A percentile compares a stretch with the other conserved stretches of the same genome.
Evolutionary conservation across 2,797 vertebrate species (phyloP).

Genomic region (Microhierax caerulescens): DNA sequence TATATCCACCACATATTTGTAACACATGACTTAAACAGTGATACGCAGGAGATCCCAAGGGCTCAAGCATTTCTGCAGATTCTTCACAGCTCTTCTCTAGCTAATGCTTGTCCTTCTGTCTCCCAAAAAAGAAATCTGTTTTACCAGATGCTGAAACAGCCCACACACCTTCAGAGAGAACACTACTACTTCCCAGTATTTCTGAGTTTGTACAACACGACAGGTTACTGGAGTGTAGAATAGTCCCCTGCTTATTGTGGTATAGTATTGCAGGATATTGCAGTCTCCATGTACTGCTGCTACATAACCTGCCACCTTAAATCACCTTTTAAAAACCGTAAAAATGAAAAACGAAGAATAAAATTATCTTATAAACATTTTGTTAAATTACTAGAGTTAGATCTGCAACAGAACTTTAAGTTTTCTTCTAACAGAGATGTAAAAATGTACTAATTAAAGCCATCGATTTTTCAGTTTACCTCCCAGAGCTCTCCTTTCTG

Average conservation of each 20-base stretch:
- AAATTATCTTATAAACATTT: not conserved
- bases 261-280: not conserved
- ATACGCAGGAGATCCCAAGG: not conserved
- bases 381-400: not conserved
- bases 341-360: not conserved
- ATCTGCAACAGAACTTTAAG: not conserved
- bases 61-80: not conserved
- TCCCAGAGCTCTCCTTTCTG: not conserved
- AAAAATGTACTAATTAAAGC: not conserved
- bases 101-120: not conserved
- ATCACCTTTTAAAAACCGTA: not conserved
- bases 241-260: not conserved
- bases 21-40: not conserved
- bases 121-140: not conserved
- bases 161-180: not conserved
- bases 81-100: not conserved
- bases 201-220: accelerated
- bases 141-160: not conserved
- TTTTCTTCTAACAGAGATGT: not conserved
- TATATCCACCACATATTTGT: not conserved
- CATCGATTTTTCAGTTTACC: not conserved
- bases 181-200: not conserved
- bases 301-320: not conserved
- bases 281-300: not conserved
- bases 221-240: not conserved